These are phyloP conservation scores for Bombyx mandarina DNA, from an alignment of 1,140 invertebrate species.

Conservation along the genomic window DNA sequence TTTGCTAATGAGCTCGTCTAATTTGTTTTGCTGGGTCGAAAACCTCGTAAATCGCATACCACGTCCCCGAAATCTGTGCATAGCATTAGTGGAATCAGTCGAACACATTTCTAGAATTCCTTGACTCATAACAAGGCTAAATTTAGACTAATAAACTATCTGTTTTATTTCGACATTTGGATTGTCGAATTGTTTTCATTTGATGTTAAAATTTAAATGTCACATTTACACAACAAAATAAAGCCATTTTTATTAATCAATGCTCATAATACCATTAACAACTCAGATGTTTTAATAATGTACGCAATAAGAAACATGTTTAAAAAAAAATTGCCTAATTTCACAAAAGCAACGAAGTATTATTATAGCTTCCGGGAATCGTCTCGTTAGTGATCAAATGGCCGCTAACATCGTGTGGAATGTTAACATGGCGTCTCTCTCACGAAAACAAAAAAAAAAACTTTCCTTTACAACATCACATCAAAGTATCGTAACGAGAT, in stretches of 20 bases:
- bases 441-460: slow-evolving; percentile 18
- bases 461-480: slow-evolving; percentile 44
- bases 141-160: not conserved
- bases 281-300: slow-evolving; percentile 25
- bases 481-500: slow-evolving; percentile 50
- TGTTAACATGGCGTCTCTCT: slow-evolving; percentile 43
- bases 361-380: slow-evolving; percentile 46
- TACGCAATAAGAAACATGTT: slow-evolving; percentile 28
- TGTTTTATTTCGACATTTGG: no score
- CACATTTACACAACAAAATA: not conserved
- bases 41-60: slow-evolving; percentile 13
- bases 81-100: slow-evolving; percentile 12
- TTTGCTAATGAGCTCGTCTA: slow-evolving; percentile 15
- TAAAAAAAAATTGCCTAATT: slow-evolving; percentile 41
- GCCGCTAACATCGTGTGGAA: slow-evolving; percentile 38
- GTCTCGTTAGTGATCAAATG: slow-evolving; percentile 52
- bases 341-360: slow-evolving; percentile 43
- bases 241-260: not conserved
- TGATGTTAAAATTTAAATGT: not conserved
- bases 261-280: slow-evolving; percentile 19
- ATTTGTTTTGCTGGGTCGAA: slow-evolving; percentile 14
- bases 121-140: slow-evolving; percentile 10
- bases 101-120: slow-evolving; percentile 13
- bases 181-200: no score
- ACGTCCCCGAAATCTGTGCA: slow-evolving; percentile 15